Conservation (phyloP, 2,113 vertebrate species). For the Corythoichthys intestinalis region DNA sequence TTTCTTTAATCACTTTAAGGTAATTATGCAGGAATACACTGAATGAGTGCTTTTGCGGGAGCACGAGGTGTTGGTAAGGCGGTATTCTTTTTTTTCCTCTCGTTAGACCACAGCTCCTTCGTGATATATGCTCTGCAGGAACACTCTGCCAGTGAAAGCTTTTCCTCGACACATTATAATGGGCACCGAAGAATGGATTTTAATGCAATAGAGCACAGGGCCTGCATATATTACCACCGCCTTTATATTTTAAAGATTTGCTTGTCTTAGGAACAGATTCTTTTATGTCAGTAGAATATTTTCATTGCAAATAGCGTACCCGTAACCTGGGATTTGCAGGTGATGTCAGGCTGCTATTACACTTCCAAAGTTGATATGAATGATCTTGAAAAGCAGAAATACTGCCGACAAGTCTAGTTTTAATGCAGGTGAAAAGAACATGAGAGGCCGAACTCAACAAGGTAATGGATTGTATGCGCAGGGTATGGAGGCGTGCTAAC, state of each 20-base stretch:
- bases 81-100: constrained; percentile 44
- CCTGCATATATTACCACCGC: constrained; percentile 34
- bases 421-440: constrained; percentile 14
- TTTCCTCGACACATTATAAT: constrained; percentile 44
- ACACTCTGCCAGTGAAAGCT: constrained; percentile 33
- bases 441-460: constrained; percentile 13
- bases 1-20: constrained; percentile 63
- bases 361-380: constrained; percentile 33
- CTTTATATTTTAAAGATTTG: constrained; percentile 41
- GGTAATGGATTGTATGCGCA: background rate
- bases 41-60: constrained; percentile 52
- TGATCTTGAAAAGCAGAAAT: constrained; percentile 17
- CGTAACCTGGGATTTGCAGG: constrained; percentile 18
- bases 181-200: constrained; percentile 38
- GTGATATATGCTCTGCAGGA: constrained; percentile 42
- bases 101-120: constrained; percentile 54
- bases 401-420: background rate
- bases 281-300: constrained; percentile 28
- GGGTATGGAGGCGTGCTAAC: no score
- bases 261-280: constrained; percentile 14
- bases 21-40: constrained; percentile 67
- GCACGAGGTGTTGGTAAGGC: background rate
- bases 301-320: constrained; percentile 14
- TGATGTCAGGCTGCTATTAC: constrained; percentile 31
- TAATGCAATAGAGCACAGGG: constrained; percentile 39